phyloP scores from a whole-genome alignment of 2,888 invertebrate genomes.

The Trimorus sp. region DNA sequence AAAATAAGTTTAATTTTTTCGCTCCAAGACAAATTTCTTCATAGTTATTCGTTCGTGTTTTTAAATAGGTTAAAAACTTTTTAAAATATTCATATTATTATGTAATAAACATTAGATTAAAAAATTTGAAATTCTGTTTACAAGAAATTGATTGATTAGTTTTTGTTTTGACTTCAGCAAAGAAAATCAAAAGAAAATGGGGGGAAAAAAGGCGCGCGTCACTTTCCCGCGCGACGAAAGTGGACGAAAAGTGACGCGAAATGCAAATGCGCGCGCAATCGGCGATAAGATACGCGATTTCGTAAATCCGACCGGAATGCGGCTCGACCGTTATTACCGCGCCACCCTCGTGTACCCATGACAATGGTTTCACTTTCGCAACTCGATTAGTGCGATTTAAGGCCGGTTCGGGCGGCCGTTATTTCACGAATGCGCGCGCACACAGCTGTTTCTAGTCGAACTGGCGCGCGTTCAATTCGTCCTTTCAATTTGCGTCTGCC shows the following conservation, averaged over 20 bases:
- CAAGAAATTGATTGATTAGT: too few species aligned
- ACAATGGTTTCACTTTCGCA: conserved; percentile 66
- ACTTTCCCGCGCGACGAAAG: conserved; percentile 26
- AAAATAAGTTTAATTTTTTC: too few species aligned
- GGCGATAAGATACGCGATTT: conserved; percentile 53
- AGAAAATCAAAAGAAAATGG: too few species aligned
- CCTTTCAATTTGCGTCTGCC: conserved; percentile 29
- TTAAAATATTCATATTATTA: too few species aligned
- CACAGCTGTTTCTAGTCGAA: conserved; percentile 48
- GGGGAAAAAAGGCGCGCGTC: conserved; percentile 5
- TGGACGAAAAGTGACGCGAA: conserved; percentile 40
- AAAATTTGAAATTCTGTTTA: too few species aligned
- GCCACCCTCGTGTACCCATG: conserved; percentile 58
- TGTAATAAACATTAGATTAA: too few species aligned
- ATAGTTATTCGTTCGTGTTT: too few species aligned
- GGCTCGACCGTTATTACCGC: conserved; percentile 57
- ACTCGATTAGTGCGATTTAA: conserved; percentile 56
- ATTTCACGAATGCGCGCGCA: conserved; percentile 60
- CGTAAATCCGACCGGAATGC: conserved; percentile 47
- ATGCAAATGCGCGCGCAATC: conserved; percentile 43
- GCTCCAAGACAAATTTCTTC: too few species aligned
- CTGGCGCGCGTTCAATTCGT: conserved; percentile 32
- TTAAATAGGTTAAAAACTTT: too few species aligned
- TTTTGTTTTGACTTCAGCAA: not conserved
- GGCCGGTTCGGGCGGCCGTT: conserved; percentile 57